Evolutionary conservation across 2,888 invertebrate species (phyloP), one percentile per base, ranked within the genome.

Genomic region (Orthosia gothica): DNA sequence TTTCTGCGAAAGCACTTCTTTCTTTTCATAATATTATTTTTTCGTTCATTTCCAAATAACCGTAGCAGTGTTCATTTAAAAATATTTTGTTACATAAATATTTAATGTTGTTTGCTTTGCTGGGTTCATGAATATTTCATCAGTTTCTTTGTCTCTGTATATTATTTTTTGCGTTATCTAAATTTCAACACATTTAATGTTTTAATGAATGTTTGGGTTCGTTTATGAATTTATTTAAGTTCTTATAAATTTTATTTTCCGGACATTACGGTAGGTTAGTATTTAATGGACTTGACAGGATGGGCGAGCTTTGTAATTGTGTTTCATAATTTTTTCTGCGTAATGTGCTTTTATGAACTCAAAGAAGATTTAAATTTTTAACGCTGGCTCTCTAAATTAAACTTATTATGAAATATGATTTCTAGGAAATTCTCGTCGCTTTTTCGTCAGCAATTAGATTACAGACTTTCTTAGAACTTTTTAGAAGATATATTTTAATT

Each of bases 41-140:
- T 13, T 18, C n/a, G 5, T 58, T 58, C 0, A 50, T 1, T 62
- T n/a, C n/a, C 4, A 57, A 69, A 50, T 52, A 47, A 59, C 32
- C 12, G 23, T 16, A 5, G 15, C 20, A 12, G 49, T 26, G 20
- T 47, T 54, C n/a, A 55, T 47, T 62, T 32, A 3, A 16, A 57
- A 74, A 63, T 81, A 23, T 40, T 80, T 50, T 23, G 32, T 61
- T 20, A 40, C n/a, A 81, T 57, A 63, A 47, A 74, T 49, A 67
- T 45, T 74, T 49, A 67, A 67, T 26, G 49, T 49, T 63, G 16
- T 75, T 81, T 64, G 3, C 18, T 73, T 78, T 58, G n/a, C 16
- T 67, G 5, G 9, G 11, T 52, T 57, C 57, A 57, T 69, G 49
- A 76, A 62, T 62, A 68, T 82, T 77, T 65, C 16, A 69, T 82